Percentiles rank a stretch among this genome's conserved stretches.
Conservation (phyloP, 2,888 invertebrate species). For the Mystacides longicornis region DNA sequence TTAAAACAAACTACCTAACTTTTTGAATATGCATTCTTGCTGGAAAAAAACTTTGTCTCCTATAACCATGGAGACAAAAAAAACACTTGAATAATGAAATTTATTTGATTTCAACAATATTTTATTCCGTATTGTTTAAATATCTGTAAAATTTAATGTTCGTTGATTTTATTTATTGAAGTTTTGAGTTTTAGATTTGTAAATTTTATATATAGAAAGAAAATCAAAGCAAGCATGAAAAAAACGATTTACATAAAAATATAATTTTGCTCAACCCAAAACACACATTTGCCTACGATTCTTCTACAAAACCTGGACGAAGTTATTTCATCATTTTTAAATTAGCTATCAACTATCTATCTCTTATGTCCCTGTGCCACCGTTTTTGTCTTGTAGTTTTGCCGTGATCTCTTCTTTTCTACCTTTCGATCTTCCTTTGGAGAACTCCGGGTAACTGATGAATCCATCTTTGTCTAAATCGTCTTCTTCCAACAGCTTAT, state of each 20-base stretch:
- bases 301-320: neutral
- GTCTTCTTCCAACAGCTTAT: conserved; percentile 73
- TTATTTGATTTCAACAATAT: no score
- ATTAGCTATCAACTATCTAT: neutral
- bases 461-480: conserved; percentile 82
- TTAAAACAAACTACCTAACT: no score
- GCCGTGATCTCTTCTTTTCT: conserved; percentile 25
- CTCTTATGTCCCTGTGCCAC: neutral
- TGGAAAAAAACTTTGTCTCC: no score
- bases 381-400: neutral
- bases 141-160: no score
- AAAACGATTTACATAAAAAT: neutral
- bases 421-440: conserved; percentile 34
- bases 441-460: conserved; percentile 78
- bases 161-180: no score
- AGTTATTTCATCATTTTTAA: neutral
- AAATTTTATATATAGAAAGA: neutral
- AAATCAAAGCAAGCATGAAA: neutral
- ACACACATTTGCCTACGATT: neutral
- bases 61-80: no score
- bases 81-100: no score
- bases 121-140: no score
- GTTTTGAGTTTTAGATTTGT: no score
- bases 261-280: neutral
- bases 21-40: no score